Evolutionary conservation across 2,113 vertebrate species (phyloP).

Genomic region (Carassius auratus): DNA sequence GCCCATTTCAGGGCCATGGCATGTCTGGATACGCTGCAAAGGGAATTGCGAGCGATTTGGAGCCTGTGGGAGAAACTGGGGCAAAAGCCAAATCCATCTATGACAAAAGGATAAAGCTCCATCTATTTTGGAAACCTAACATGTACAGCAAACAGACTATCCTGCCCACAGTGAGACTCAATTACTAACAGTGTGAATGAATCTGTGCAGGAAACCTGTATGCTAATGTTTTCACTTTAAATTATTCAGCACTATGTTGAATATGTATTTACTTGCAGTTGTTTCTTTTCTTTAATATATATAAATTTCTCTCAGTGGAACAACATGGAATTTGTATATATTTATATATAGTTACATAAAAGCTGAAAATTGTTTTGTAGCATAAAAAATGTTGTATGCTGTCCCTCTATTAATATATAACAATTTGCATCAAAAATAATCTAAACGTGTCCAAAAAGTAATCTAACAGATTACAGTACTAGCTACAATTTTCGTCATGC

Average conservation of each 20-base stretch:
- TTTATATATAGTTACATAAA: neutral
- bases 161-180: conserved; percentile 58
- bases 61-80: conserved; percentile 68
- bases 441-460: no score
- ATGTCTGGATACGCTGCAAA: conserved; percentile 48
- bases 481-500: no score
- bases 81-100: conserved; percentile 67
- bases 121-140: conserved; percentile 65
- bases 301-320: neutral
- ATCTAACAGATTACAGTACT: no score
- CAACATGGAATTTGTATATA: neutral
- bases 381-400: no score
- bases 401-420: no score
- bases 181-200: neutral
- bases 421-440: no score
- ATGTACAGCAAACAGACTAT: conserved; percentile 55
- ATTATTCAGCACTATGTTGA: neutral
- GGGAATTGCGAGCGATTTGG: conserved; percentile 63
- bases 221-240: neutral
- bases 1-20: conserved; percentile 55
- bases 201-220: neutral
- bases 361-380: no score
- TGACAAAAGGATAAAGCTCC: conserved; percentile 68
- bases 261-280: neutral
- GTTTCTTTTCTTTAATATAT: neutral